A percentile compares a stretch with the other conserved stretches of the same genome.
Evolutionary conservation across 1,140 invertebrate species (phyloP).

Genomic region (Bombus terrestris): DNA sequence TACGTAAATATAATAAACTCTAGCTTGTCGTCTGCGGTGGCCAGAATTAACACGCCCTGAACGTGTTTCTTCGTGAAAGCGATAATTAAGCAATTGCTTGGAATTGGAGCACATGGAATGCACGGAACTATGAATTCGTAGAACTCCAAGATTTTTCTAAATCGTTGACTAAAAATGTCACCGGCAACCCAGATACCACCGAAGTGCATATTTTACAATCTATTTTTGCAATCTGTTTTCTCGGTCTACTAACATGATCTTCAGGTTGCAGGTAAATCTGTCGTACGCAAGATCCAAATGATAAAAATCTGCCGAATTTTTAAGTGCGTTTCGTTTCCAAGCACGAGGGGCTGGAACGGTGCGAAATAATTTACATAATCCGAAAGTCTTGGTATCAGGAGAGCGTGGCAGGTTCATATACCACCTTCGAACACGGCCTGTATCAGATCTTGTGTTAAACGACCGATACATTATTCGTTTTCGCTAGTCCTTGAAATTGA

Average conservation of each 20-base stretch:
- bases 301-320: neutral
- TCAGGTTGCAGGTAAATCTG: neutral
- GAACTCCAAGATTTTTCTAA: neutral
- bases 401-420: slow-evolving; percentile 58
- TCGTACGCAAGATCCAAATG: neutral
- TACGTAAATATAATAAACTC: too few relatives aligned
- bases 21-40: too few relatives aligned
- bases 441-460: slow-evolving; percentile 55
- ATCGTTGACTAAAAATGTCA: neutral
- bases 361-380: slow-evolving; percentile 48
- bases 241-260: neutral
- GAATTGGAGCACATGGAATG: neutral
- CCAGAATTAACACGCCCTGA: neutral
- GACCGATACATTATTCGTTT: slow-evolving; percentile 52
- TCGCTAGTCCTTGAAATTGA: slow-evolving; percentile 56
- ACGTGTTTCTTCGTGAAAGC: neutral
- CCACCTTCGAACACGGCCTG: slow-evolving; percentile 42
- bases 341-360: slow-evolving; percentile 4
- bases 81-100: neutral
- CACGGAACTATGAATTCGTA: neutral
- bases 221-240: too few relatives aligned
- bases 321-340: neutral
- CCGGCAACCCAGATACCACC: too few relatives aligned
- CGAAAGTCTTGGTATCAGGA: slow-evolving; percentile 43
- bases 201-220: too few relatives aligned